Evolutionary conservation across 2,113 vertebrate species (phyloP), one percentile per base, ranked within the genome.

Genomic region (Cochlearius cochlearius): DNA sequence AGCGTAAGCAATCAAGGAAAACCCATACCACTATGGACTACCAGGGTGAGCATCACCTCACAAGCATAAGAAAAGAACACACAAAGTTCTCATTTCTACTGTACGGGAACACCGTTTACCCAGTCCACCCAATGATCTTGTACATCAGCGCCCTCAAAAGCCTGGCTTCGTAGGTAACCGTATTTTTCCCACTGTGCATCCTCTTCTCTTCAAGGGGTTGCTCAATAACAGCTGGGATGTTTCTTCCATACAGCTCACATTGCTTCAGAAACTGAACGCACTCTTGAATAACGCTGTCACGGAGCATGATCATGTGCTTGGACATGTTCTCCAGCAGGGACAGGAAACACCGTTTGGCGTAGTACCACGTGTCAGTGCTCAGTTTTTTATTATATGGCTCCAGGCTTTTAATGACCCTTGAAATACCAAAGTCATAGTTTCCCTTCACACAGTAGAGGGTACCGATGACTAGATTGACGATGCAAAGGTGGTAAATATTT

Each of bases 391-490:
- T 99, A 83, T 99, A 99, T 0, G 99, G 99, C 97, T 99, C 99
- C 97, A 99, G 97, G 96, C 99, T 99, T 97, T 99, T 99, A 95
- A 99, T 99, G 86, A 99, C 99, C 26, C 99, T 98, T 49, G 99
- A 99, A 96, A 99, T 99, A 50, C 99, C 99, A 2, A 99, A 99
- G 79, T 99, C 99, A 43, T 99, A 99, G 97, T 99, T 99, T 58
- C 99, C 99, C 52, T 99, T 99, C 66, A 99, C 99, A 60, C 99
- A 99, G 90, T 99, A 99, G 29, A 99, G 98, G 1, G 99, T 99
- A 76, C 99, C 99, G n/a, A 99, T 99, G 53, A 99, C 99, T 76
- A 99, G 97, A 98, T 99, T 99, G 89, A 99, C 99, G 67, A 99
- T 99, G 97, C 99, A 99, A 41, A 99, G 98, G 86, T 99, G 99